Percentiles rank a stretch among this genome's conserved stretches.
Conservation (phyloP, 2,888 invertebrate species). For the Rhamphomyia laevipes region DNA sequence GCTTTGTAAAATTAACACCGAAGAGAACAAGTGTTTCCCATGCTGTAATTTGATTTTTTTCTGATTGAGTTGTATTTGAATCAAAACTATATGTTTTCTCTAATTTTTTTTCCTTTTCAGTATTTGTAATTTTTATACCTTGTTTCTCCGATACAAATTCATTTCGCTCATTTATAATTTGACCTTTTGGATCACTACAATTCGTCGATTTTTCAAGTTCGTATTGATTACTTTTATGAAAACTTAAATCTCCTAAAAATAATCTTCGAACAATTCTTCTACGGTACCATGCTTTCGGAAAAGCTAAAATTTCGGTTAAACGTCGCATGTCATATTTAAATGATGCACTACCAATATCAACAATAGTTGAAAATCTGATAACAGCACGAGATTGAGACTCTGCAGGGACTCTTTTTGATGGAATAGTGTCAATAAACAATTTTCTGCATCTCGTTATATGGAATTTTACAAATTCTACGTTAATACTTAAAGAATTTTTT, state of each 20-base stretch:
- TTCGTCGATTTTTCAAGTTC: constrained; percentile 12
- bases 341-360: constrained; percentile 89
- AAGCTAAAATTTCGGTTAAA: constrained; percentile 90
- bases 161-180: not conserved
- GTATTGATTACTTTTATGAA: constrained; percentile 23
- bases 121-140: not conserved
- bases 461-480: constrained; percentile 94
- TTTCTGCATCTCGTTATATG: constrained; percentile 86
- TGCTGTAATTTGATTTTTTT: constrained; percentile 56
- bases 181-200: constrained; percentile 15
- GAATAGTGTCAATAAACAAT: constrained; percentile 55
- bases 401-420: constrained; percentile 34
- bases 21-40: constrained; percentile 96
- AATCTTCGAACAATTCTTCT: constrained; percentile 83
- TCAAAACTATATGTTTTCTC: constrained; percentile 47
- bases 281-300: constrained; percentile 98
- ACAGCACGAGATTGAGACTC: constrained; percentile 68
- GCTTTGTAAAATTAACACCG: constrained; percentile 88
- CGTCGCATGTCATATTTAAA: constrained; percentile 99
- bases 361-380: constrained; percentile 84
- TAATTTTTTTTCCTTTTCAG: constrained; percentile 31
- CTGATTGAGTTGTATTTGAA: constrained; percentile 45
- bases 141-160: not conserved
- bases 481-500: constrained; percentile 90
- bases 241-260: constrained; percentile 86